Conservation (phyloP, 2,888 invertebrate genomes). For the Philaethria dido region DNA sequence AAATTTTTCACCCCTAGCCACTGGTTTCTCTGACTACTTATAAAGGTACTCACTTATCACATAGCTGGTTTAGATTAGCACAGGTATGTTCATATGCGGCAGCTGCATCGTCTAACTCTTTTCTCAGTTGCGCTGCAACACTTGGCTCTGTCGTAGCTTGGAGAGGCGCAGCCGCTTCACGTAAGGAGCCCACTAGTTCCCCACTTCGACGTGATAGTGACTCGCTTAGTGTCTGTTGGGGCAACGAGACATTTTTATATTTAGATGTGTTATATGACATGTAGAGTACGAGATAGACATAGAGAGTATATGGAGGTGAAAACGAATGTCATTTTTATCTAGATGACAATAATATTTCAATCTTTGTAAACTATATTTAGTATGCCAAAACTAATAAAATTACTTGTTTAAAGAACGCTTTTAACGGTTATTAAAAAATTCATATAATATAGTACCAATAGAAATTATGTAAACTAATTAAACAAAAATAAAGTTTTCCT, state of each 20-base stretch:
- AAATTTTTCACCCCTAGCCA: too few species aligned
- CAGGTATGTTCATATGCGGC: constrained; percentile 92
- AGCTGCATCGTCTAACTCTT: constrained; percentile 90
- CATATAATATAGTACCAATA: neutral
- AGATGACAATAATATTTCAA: too few species aligned
- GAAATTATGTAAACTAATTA: neutral
- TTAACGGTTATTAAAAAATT: too few species aligned
- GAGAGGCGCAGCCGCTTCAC: constrained; percentile 88
- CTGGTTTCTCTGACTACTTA: too few species aligned
- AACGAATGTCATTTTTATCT: too few species aligned
- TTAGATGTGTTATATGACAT: too few species aligned
- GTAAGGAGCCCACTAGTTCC: constrained; percentile 88
- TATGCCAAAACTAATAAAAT: too few species aligned
- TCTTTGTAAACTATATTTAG: too few species aligned
- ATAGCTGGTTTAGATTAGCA: constrained; percentile 89
- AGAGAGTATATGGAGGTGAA: too few species aligned
- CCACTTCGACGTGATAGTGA: constrained; percentile 91
- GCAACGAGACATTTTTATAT: too few species aligned
- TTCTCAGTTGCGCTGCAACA: constrained; percentile 88
- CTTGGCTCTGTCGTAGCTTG: constrained; percentile 87
- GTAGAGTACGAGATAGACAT: too few species aligned
- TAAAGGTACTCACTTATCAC: constrained; percentile 84
- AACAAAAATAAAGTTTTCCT: neutral
- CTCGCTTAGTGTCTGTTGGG: constrained; percentile 88
- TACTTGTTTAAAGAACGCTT: too few species aligned